These are phyloP conservation scores for Caradrina kadenii DNA, from an alignment of 2,888 invertebrate genomes.

Conservation along the genomic window DNA sequence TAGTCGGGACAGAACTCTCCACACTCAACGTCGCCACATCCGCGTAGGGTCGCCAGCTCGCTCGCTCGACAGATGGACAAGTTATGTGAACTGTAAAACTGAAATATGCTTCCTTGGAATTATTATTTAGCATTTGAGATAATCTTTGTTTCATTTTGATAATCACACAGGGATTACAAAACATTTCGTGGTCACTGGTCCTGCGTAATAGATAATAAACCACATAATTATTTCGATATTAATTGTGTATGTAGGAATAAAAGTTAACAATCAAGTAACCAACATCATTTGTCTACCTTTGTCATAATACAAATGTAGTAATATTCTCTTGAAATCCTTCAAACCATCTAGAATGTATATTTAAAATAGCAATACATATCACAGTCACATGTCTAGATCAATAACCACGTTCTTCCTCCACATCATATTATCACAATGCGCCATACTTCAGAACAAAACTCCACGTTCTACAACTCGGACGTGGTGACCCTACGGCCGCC, in stretches of 20 bases:
- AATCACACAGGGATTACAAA: no score
- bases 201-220: no score
- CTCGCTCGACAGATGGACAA: conserved; percentile 29
- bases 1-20: conserved; percentile 79
- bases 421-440: conserved; percentile 14
- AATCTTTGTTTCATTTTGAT: no score
- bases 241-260: no score
- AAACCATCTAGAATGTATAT: neutral
- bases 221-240: no score
- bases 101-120: neutral
- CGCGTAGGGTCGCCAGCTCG: conserved; percentile 67
- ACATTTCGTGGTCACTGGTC: no score
- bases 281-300: no score
- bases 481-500: conserved; percentile 70
- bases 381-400: neutral
- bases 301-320: neutral
- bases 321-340: neutral
- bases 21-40: conserved; percentile 79
- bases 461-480: conserved; percentile 15
- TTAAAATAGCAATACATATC: neutral
- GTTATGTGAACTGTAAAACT: conserved; percentile 23
- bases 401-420: neutral
- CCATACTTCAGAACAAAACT: conserved; percentile 32
- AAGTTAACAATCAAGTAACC: no score
- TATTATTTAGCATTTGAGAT: no score